Percentiles rank a stretch among this genome's conserved stretches.
These are phyloP conservation scores for Nesogale talazaci DNA, from an alignment of 2,113 vertebrate genomes.

Conservation along the genomic window DNA sequence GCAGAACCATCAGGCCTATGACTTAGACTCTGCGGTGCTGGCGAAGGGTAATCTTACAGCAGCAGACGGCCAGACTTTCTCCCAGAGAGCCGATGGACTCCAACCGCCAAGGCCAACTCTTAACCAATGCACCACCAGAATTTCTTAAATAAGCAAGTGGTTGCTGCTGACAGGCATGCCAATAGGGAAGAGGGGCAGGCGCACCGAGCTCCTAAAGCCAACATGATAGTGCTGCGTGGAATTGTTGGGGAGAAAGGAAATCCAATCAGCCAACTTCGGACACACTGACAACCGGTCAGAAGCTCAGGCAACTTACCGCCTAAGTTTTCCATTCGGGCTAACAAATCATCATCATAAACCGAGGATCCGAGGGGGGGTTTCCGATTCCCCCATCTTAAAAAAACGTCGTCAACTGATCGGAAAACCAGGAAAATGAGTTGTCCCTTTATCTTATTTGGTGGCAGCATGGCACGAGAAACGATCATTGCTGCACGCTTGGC, in stretches of 20 bases:
- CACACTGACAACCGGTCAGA: neutral
- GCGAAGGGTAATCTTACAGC: neutral
- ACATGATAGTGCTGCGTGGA: neutral
- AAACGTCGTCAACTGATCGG: neutral
- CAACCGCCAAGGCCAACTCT: neutral
- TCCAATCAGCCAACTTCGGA: neutral
- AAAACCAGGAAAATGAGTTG: neutral
- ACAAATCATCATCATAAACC: neutral
- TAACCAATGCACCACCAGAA: neutral
- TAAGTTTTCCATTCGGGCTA: neutral
- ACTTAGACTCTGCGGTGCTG: no score
- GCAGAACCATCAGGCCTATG: neutral
- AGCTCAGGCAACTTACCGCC: neutral
- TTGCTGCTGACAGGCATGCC: neutral
- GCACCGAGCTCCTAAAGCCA: neutral
- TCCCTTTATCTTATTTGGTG: neutral
- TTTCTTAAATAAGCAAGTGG: neutral
- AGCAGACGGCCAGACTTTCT: neutral
- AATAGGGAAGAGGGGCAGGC: neutral
- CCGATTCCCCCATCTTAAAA: neutral
- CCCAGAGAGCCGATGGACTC: neutral
- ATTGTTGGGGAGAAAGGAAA: neutral
- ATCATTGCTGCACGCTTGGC: neutral
- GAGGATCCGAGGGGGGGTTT: neutral
- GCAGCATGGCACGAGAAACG: neutral